Evolutionary conservation across 37 sponge, comb jelly and placozoan genomes (phyloP), one percentile per base, ranked within the genome.

Genomic region (Corticium candelabrum): DNA sequence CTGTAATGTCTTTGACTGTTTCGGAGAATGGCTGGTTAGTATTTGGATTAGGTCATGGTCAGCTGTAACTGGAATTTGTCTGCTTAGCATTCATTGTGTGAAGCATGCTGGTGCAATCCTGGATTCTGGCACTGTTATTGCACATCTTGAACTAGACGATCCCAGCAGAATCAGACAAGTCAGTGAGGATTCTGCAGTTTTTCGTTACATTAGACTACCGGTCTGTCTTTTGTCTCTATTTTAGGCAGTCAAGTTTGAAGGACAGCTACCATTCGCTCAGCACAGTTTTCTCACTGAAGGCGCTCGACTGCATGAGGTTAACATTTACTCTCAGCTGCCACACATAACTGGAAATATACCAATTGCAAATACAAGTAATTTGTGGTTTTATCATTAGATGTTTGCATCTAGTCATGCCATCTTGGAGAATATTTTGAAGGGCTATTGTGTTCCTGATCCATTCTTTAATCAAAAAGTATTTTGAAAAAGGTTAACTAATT

Each of bases 131-230:
- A 90, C 84, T 1, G 79, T 93, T 30, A 85, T 97, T 0, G 98
- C 94, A 1, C 78, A 7, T 15, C 82, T 97, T 11, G 98, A 93
- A 41, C 74, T 97, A 33, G 98, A 97, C 75, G 98, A 93, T 74
- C 86, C 89, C 7, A 78, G 88, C 39, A 69, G 41, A 39, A 76
- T 83, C 41, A 37, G 27, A 33, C 73, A 86, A 82, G 87, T 86
- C 2, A 21, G 80, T 50, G 35, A 39, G n/a, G n/a, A n/a, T n/a
- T n/a, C n/a, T n/a, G n/a, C n/a, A n/a, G n/a, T n/a, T n/a, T n/a
- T n/a, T n/a, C n/a, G n/a, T n/a, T n/a, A n/a, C n/a, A n/a, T n/a
- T n/a, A n/a, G n/a, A n/a, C n/a, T n/a, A n/a, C n/a, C n/a, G n/a
- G n/a, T n/a, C n/a, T n/a, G n/a, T n/a, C n/a, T n/a, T n/a, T n/a